These are phyloP conservation scores for Aspidoscelis tigris DNA, from an alignment of 2,113 vertebrate genomes.

Conservation along the genomic window DNA sequence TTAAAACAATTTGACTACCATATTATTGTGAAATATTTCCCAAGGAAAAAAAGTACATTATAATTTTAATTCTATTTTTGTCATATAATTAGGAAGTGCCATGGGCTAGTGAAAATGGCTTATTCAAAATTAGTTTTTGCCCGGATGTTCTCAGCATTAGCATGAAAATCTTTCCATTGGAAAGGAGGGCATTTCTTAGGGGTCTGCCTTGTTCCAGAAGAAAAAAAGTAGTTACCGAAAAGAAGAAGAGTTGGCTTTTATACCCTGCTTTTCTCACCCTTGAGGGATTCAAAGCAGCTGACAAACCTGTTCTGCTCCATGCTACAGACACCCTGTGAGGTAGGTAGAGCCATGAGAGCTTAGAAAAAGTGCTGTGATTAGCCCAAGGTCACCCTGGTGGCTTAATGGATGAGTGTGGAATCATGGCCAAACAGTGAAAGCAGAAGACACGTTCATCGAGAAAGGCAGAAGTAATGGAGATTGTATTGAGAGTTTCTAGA, in stretches of 20 bases:
- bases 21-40: background rate
- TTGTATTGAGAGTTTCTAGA: background rate
- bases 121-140: background rate
- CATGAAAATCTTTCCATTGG: background rate
- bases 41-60: background rate
- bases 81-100: background rate
- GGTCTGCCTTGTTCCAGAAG: background rate
- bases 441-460: background rate
- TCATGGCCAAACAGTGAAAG: no score
- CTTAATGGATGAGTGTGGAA: no score
- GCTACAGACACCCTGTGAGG: no score
- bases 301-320: no score
- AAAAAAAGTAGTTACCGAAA: background rate
- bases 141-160: background rate
- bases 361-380: no score
- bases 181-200: background rate
- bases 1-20: background rate
- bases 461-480: background rate
- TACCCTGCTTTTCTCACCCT: no score
- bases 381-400: no score
- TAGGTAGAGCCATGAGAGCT: no score
- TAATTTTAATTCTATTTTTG: background rate
- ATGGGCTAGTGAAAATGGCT: no score
- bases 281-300: no score
- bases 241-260: background rate